Percentiles rank a stretch among this genome's conserved stretches.
Conservation (phyloP, 2,888 invertebrate genomes). For the Standfussiana lucernea region DNA sequence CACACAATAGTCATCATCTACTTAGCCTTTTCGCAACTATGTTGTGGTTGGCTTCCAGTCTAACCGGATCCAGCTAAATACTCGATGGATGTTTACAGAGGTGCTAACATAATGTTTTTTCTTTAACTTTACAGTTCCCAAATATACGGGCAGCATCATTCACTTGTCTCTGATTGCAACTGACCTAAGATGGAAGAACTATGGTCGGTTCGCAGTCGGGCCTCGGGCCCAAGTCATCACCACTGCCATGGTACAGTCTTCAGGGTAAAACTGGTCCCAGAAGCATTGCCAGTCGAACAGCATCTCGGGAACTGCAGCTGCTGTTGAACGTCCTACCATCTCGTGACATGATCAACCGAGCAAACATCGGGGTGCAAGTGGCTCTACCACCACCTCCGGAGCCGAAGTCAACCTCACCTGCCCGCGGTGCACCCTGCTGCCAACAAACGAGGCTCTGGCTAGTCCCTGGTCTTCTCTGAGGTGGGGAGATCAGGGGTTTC, state of each 20-base stretch:
- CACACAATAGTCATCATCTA: not conserved
- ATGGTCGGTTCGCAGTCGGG: not conserved
- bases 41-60: not conserved
- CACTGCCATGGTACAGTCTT: not conserved
- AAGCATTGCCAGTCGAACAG: not conserved
- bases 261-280: not conserved
- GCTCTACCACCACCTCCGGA: conserved; percentile 15
- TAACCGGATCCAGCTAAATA: not conserved
- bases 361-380: conserved; percentile 33
- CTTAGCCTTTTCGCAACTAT: not conserved
- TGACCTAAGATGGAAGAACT: rapidly evolving
- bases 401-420: conserved; percentile 42
- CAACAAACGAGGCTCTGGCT: conserved; percentile 19
- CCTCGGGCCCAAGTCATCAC: no score
- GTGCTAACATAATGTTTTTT: not conserved
- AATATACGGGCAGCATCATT: not conserved
- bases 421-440: conserved; percentile 47
- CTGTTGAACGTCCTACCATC: not conserved
- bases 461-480: not conserved
- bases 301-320: not conserved
- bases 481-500: not conserved
- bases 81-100: not conserved
- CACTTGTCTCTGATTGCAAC: not conserved
- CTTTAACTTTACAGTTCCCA: conserved; percentile 8
- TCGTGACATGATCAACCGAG: not conserved